Percentiles rank a stretch among this genome's conserved stretches.
These are phyloP conservation scores for Huso huso DNA, from an alignment of 2,797 vertebrate genomes.

Conservation along the genomic window DNA sequence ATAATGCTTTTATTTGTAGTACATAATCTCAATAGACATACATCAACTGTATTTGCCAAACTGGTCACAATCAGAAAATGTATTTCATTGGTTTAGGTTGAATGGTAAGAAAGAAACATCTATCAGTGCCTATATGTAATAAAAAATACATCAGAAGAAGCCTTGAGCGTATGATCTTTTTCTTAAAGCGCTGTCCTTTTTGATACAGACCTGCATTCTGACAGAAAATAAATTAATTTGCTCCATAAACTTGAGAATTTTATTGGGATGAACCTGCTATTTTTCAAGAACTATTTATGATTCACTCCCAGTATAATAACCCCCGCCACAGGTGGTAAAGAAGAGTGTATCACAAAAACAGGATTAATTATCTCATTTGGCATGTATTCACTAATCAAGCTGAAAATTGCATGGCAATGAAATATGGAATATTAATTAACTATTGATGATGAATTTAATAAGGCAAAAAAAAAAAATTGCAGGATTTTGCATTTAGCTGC, in stretches of 20 bases:
- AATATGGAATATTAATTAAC: constrained; percentile 47
- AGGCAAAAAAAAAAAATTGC: constrained; percentile 34
- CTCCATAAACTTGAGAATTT: constrained; percentile 10
- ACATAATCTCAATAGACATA: too few species aligned
- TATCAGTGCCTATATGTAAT: too few species aligned
- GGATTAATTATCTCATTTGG: constrained; percentile 64
- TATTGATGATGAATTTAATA: constrained; percentile 47
- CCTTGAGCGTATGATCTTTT: neutral
- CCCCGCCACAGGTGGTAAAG: constrained; percentile 61
- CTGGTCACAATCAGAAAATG: neutral
- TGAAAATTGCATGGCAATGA: constrained; percentile 61
- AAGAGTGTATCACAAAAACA: constrained; percentile 51
- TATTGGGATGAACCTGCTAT: constrained; percentile 25
- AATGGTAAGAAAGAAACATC: neutral
- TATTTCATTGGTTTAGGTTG: neutral
- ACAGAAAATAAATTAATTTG: neutral
- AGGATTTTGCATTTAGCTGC: constrained; percentile 22
- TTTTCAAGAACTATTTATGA: constrained; percentile 39
- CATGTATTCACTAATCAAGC: constrained; percentile 70
- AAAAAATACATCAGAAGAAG: neutral
- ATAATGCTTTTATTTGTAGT: too few species aligned
- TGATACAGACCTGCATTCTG: too few species aligned
- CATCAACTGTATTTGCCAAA: too few species aligned
- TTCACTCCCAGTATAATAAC: constrained; percentile 49
- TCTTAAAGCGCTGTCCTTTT: neutral